Evolutionary conservation across 2,113 vertebrate genomes (phyloP), one percentile per base, ranked within the genome.

Genomic region (Oncorhynchus clarkii): DNA sequence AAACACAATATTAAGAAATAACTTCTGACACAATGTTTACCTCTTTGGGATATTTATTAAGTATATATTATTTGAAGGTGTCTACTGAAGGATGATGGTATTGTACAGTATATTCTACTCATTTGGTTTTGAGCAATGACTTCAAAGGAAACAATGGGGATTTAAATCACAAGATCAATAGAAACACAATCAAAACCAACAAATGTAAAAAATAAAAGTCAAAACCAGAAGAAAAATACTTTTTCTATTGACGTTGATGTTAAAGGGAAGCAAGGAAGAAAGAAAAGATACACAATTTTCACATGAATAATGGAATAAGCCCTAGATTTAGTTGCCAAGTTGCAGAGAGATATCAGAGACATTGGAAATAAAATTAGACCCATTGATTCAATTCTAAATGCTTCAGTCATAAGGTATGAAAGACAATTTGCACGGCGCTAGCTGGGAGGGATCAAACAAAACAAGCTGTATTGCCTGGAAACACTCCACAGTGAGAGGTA

Each of bases 11-110:
- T 31, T 34, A 31, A 67, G 27, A 67, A 68, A 29, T 20, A 16
- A 66, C 7, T 14, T 68, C 31, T 67, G 65, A 67, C 65, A 24
- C 65, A 26, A 31, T 67, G 13, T 68, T 70, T 65, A 24, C 51
- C 71, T 57, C 5, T 76, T 84, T 80, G 22, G 0, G 75, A 74
- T 90, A 84, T 90, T 68, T 68, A 68, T 68, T 68, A 34, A 67
- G 65, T 65, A 45, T 45, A 45, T 45, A 65, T 71, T 75, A 31
- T 79, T 60, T 79, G 22, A 82, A 67, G 57, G 13, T 83, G 60
- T 69, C 39, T 12, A 29, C 49, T 57, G 14, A 20, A 16, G 11
- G 14, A 62, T 34, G 31, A 72, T 73, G 24, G 62, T 84, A 68
- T 77, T n/a, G 57, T 65, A 13, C 29, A 6, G 57, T 65, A 22